phyloP scores from a whole-genome alignment of 2,113 vertebrate species.

The Orthonyx spaldingii region DNA sequence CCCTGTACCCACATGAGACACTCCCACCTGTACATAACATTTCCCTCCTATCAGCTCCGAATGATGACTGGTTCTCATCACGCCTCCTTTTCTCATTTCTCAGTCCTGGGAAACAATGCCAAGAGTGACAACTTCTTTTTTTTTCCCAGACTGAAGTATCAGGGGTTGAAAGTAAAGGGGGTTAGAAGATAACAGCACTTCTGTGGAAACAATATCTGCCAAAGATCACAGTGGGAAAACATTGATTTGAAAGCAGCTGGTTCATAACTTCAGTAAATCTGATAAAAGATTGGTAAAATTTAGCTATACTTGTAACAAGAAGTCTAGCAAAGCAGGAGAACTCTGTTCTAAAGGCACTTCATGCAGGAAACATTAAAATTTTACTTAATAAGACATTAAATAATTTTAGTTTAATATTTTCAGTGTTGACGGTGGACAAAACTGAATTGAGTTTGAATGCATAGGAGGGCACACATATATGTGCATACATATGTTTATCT shows the following conservation, averaged over 20 bases:
- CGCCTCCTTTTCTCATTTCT: neutral
- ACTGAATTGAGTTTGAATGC: neutral
- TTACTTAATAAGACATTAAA: neutral
- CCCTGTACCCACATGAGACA: neutral
- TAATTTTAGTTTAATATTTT: neutral
- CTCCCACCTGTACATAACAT: neutral
- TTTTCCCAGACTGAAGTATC: neutral
- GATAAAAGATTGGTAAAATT: neutral
- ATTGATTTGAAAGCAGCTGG: neutral
- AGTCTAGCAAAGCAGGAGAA: neutral
- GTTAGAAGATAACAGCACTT: neutral
- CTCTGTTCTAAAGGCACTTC: neutral
- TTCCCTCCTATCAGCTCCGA: neutral
- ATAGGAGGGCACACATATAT: neutral
- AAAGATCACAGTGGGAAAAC: neutral
- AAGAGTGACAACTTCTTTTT: neutral
- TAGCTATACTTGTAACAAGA: neutral
- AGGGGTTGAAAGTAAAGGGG: neutral
- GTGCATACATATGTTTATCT: neutral
- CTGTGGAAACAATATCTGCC: neutral
- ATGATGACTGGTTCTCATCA: neutral
- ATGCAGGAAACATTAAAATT: neutral
- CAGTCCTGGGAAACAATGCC: neutral
- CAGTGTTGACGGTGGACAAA: neutral
- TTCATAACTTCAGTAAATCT: neutral